Evolutionary conservation across 2,888 invertebrate genomes (phyloP).

Genomic region (Macaria notata): DNA sequence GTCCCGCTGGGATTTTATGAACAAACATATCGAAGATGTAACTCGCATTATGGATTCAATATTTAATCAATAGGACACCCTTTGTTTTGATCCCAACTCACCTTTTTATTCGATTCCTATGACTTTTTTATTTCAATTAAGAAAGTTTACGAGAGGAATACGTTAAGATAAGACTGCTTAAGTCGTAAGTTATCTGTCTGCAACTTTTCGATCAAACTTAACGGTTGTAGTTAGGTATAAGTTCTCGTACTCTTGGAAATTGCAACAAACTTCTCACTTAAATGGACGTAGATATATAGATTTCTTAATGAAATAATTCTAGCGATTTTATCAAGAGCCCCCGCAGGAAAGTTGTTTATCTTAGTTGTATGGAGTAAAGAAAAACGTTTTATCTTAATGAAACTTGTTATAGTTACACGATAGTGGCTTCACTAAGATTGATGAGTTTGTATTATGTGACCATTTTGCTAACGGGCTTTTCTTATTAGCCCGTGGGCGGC

Average conservation of each 20-base stretch:
- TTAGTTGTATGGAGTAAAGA: constrained; percentile 16
- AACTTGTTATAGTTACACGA: constrained; percentile 16
- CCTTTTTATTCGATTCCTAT: constrained; percentile 17
- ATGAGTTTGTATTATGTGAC: constrained; percentile 13
- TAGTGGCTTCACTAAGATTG: constrained; percentile 15
- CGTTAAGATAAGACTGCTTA: constrained; percentile 22
- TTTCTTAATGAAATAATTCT: constrained; percentile 40
- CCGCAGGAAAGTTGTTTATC: constrained; percentile 13
- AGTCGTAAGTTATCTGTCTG: constrained; percentile 36
- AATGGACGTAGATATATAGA: constrained; percentile 42
- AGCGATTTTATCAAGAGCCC: constrained; percentile 22
- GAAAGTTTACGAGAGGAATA: constrained; percentile 23
- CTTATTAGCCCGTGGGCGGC: constrained; percentile 9
- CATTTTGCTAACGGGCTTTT: constrained; percentile 9
- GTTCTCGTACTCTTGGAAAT: constrained; percentile 42
- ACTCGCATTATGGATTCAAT: constrained; percentile 54
- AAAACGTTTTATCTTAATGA: constrained; percentile 23
- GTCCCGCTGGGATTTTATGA: constrained; percentile 73
- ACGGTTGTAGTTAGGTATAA: constrained; percentile 47
- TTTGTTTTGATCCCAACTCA: constrained; percentile 38
- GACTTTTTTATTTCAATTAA: constrained; percentile 30
- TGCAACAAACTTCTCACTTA: constrained; percentile 47
- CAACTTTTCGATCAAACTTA: constrained; percentile 50
- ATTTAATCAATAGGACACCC: constrained; percentile 44
- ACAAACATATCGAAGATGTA: constrained; percentile 68